These are phyloP conservation scores for Eristalinus sepulchralis DNA, from an alignment of 2,888 invertebrate species.

Conservation along the genomic window DNA sequence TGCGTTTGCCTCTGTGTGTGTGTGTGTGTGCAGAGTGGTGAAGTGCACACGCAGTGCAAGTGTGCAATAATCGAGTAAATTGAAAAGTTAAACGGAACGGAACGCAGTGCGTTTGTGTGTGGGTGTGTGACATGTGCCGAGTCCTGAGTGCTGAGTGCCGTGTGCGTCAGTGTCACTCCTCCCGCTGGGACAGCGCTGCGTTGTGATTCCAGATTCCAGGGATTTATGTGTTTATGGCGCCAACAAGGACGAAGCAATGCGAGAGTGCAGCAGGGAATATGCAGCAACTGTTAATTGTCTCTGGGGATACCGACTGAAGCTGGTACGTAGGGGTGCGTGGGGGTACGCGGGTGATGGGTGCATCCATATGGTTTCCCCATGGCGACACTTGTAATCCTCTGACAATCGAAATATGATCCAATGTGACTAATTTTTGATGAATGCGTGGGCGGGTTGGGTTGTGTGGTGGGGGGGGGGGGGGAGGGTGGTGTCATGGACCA, in stretches of 20 bases:
- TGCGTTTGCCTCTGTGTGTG: conserved; percentile 7
- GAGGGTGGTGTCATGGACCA: conserved; percentile 28
- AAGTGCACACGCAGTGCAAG: conserved; percentile 22
- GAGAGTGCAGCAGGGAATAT: conserved; percentile 1
- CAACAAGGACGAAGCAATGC: conserved; percentile 50
- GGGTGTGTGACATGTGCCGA: not conserved
- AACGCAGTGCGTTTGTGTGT: not conserved
- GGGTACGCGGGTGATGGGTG: not conserved
- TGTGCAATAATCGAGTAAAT: conserved; percentile 55
- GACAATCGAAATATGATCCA: conserved; percentile 43
- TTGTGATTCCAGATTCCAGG: conserved; percentile 45
- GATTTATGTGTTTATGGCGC: conserved; percentile 68
- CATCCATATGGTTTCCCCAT: conserved; percentile 51
- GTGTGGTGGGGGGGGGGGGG: no score
- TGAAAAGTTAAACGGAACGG: conserved; percentile 52
- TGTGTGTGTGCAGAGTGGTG: not conserved
- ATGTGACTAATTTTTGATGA: conserved; percentile 54
- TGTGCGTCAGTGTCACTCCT: no score
- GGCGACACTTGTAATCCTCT: conserved; percentile 60
- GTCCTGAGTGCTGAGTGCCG: no score
- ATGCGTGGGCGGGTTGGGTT: no score
- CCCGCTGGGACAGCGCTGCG: not conserved
- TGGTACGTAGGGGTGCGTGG: not conserved
- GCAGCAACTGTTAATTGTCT: conserved; percentile 55
- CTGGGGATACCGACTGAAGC: conserved; percentile 24